Percentiles rank a stretch among this genome's conserved stretches.
These are phyloP conservation scores for Acanthisitta chloris DNA, from an alignment of 2,113 vertebrate genomes.

Conservation along the genomic window DNA sequence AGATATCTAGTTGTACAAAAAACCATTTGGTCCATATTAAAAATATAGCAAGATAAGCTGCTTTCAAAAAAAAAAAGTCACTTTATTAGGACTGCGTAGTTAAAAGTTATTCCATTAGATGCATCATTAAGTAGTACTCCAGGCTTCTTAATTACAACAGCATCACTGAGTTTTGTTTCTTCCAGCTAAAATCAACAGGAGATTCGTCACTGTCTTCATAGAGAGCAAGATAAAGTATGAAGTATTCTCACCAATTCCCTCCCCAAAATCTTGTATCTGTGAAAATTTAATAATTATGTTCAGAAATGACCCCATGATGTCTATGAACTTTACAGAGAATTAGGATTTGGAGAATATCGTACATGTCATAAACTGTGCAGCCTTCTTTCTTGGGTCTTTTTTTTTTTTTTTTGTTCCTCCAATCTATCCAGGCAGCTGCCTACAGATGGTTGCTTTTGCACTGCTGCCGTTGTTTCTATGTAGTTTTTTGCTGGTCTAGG, in stretches of 20 bases:
- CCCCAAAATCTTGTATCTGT: neutral
- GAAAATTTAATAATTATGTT: neutral
- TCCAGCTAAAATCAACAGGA: neutral
- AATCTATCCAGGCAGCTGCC: neutral
- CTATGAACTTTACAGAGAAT: neutral
- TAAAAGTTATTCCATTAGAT: neutral
- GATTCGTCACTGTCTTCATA: neutral
- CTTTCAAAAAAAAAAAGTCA: neutral
- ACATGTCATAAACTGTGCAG: neutral
- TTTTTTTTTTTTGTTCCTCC: neutral
- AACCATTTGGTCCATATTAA: neutral
- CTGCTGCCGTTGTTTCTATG: neutral
- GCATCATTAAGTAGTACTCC: neutral
- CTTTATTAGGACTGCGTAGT: neutral
- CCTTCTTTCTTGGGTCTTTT: neutral
- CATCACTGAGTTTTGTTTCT: neutral
- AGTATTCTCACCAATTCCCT: neutral
- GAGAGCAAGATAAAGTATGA: neutral
- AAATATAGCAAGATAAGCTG: neutral
- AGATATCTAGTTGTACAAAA: neutral
- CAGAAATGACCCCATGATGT: neutral
- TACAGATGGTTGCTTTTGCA: neutral
- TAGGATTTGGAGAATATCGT: neutral
- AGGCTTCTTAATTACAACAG: neutral
- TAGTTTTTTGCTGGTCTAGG: neutral